Conservation (phyloP, 1,140 invertebrate genomes). For the Bemisia tabaci region DNA sequence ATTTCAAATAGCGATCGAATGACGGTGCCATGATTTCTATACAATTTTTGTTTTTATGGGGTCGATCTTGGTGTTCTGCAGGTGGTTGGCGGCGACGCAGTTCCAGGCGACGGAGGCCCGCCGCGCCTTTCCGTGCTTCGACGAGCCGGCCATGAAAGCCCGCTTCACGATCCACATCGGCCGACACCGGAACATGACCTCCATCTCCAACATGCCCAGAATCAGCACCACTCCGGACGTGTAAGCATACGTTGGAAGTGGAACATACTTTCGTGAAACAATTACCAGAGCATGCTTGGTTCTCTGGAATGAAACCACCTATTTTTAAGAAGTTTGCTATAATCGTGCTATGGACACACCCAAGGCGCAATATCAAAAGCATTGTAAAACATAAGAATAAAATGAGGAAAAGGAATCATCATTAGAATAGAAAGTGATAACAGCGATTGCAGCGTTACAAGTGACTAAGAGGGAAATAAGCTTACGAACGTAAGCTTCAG, state of each 20-base stretch:
- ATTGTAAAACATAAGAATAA: too few relatives aligned
- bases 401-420: too few relatives aligned
- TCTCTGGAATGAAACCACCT: neutral
- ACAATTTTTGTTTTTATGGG: too few relatives aligned
- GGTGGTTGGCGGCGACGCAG: constrained; percentile 46
- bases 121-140: constrained; percentile 60
- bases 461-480: too few relatives aligned
- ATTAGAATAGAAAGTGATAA: too few relatives aligned
- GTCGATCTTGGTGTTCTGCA: too few relatives aligned
- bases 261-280: neutral
- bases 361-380: too few relatives aligned
- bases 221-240: neutral
- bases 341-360: neutral
- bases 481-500: too few relatives aligned
- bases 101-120: constrained; percentile 56
- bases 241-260: constrained; percentile 2
- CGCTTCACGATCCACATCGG: constrained; percentile 37
- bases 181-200: constrained; percentile 12
- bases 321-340: neutral
- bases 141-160: constrained; percentile 62
- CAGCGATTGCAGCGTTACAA: too few relatives aligned
- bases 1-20: too few relatives aligned
- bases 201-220: constrained; percentile 23
- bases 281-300: neutral
- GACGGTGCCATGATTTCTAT: too few relatives aligned